Percentiles rank a stretch among this genome's conserved stretches.
These are phyloP conservation scores for Dasysyrphus albostriatus DNA, from an alignment of 2,888 invertebrate species.

Conservation along the genomic window DNA sequence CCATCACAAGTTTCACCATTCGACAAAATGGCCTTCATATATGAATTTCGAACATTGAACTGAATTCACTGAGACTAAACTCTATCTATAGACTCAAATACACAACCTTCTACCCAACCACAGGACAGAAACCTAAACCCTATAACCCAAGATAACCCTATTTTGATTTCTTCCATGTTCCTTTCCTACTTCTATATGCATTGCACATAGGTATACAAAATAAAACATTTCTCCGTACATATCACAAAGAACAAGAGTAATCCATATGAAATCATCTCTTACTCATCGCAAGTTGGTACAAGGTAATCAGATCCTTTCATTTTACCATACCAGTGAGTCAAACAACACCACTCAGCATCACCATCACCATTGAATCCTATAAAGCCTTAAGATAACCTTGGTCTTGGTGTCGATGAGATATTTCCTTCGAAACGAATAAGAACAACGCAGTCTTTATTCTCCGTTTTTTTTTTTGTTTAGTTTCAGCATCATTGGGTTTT, in stretches of 20 bases:
- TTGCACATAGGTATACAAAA: neutral
- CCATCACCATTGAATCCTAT: constrained; percentile 5
- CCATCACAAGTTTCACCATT: neutral
- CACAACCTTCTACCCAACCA: neutral
- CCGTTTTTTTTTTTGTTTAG: constrained; percentile 28
- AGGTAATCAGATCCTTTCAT: constrained; percentile 72
- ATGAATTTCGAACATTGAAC: constrained; percentile 36
- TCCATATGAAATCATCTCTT: constrained; percentile 56
- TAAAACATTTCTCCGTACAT: constrained; percentile 27
- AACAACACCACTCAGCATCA: constrained; percentile 26
- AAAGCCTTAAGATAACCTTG: constrained; percentile 66
- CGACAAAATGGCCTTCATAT: constrained; percentile 18
- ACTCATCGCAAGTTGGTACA: constrained; percentile 51
- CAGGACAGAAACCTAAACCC: constrained; percentile 50
- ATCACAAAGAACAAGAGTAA: constrained; percentile 31
- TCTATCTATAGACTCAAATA: neutral
- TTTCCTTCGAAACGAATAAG: constrained; percentile 39
- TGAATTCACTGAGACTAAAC: neutral
- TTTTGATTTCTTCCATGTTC: constrained; percentile 22
- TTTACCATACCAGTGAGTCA: constrained; percentile 14
- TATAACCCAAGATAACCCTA: constrained; percentile 55
- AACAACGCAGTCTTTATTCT: constrained; percentile 25
- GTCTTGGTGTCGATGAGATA: constrained; percentile 69
- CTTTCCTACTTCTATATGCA: neutral
- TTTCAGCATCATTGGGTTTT: constrained; percentile 46